Conservation (phyloP, 2,113 vertebrate genomes). For the Bubo bubo region DNA sequence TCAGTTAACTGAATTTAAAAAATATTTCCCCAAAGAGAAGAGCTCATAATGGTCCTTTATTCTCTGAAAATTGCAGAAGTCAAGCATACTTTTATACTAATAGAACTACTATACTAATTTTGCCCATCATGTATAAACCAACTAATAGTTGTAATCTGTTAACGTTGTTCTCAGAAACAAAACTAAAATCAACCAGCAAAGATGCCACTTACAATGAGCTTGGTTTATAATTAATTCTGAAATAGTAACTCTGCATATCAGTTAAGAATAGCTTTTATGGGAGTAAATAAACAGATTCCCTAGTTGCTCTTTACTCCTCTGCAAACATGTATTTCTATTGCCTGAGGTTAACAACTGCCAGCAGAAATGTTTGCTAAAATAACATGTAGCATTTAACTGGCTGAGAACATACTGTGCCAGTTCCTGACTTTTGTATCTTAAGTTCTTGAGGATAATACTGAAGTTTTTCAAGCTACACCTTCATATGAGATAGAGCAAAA, state of each 20-base stretch:
- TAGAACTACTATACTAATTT: neutral
- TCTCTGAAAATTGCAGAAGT: neutral
- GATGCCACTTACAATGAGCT: neutral
- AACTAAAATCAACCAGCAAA: neutral
- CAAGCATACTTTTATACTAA: neutral
- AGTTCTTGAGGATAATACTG: neutral
- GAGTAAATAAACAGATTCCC: conserved; percentile 17
- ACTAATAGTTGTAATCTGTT: neutral
- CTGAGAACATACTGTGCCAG: neutral
- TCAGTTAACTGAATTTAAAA: neutral
- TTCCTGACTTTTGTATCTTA: neutral
- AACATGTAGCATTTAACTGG: neutral
- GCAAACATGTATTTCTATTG: conserved; percentile 7
- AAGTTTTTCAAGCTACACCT: neutral
- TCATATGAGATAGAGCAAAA: neutral
- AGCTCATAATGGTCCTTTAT: neutral
- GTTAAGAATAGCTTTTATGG: neutral
- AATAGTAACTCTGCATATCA: neutral
- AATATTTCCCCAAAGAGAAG: neutral
- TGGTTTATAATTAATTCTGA: conserved; percentile 27
- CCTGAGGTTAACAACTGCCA: conserved; percentile 19
- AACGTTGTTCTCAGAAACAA: neutral
- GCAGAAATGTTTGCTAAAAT: conserved; percentile 31
- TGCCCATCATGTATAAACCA: neutral
- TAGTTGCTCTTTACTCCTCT: conserved; percentile 8